These are phyloP conservation scores for Gymnocheta viridis DNA, from an alignment of 2,888 invertebrate species.

Conservation along the genomic window DNA sequence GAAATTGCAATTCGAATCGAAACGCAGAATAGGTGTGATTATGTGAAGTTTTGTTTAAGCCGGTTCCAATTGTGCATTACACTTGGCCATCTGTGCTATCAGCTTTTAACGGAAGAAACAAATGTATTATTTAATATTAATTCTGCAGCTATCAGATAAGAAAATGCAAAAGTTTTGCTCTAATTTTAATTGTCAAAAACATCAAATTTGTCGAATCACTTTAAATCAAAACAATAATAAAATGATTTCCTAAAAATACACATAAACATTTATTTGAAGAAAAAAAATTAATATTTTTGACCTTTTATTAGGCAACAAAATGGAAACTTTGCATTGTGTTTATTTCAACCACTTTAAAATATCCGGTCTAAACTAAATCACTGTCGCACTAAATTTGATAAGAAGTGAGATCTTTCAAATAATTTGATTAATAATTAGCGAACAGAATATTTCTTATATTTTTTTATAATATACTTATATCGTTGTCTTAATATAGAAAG, in stretches of 20 bases:
- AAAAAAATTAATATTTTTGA: background rate
- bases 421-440: slow-evolving; percentile 59
- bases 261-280: background rate
- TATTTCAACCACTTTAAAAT: slow-evolving; percentile 28
- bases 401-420: slow-evolving; percentile 64
- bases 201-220: background rate
- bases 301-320: background rate
- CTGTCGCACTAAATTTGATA: slow-evolving; percentile 68
- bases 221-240: background rate
- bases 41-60: too few relatives aligned
- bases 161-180: background rate
- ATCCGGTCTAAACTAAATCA: slow-evolving; percentile 63
- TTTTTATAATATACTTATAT: background rate
- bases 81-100: background rate
- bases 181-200: background rate
- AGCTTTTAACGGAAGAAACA: too few relatives aligned
- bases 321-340: background rate
- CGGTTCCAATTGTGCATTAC: too few relatives aligned
- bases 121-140: too few relatives aligned
- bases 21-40: too few relatives aligned
- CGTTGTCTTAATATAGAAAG: too few relatives aligned
- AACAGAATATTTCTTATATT: slow-evolving; percentile 23
- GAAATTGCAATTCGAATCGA: too few relatives aligned
- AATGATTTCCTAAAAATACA: background rate
- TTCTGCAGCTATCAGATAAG: background rate